These are phyloP conservation scores for Dipodomys stephensi DNA, from an alignment of 2,113 vertebrate species.

Conservation along the genomic window DNA sequence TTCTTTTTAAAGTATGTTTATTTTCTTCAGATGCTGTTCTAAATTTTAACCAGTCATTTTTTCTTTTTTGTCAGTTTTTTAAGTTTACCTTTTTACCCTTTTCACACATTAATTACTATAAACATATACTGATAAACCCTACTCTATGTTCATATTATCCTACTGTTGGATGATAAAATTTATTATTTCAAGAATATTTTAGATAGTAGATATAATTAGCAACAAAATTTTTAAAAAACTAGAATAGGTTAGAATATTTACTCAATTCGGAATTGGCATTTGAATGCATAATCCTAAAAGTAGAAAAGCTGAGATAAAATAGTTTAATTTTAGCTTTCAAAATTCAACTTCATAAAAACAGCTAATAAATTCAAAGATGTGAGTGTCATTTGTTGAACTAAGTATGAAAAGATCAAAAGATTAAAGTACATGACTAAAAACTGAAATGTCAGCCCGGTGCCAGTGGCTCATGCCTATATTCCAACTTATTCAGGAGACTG, in stretches of 20 bases:
- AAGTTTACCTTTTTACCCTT: neutral
- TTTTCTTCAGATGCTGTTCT: neutral
- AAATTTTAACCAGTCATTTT: neutral
- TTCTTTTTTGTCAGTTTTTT: neutral
- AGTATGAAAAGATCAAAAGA: conserved; percentile 13
- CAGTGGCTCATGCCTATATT: too few relatives aligned
- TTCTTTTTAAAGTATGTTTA: neutral
- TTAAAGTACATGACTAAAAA: conserved; percentile 36
- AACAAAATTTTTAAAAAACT: conserved; percentile 50
- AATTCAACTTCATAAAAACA: conserved; percentile 56
- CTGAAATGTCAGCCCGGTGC: neutral
- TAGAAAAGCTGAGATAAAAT: conserved; percentile 1
- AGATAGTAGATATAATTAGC: conserved; percentile 5
- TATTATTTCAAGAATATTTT: conserved; percentile 48
- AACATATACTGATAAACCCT: neutral
- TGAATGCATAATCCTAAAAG: conserved; percentile 2
- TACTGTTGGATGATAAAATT: neutral
- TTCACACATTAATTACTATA: neutral
- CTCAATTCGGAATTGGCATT: neutral
- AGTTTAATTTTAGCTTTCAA: conserved; percentile 33
- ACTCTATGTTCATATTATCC: neutral
- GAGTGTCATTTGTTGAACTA: conserved; percentile 27
- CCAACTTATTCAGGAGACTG: too few relatives aligned
- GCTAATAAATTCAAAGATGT: conserved; percentile 31
- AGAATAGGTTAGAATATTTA: neutral